Evolutionary conservation across 2,797 vertebrate genomes (phyloP).

Genomic region (Sebastes cheni): DNA sequence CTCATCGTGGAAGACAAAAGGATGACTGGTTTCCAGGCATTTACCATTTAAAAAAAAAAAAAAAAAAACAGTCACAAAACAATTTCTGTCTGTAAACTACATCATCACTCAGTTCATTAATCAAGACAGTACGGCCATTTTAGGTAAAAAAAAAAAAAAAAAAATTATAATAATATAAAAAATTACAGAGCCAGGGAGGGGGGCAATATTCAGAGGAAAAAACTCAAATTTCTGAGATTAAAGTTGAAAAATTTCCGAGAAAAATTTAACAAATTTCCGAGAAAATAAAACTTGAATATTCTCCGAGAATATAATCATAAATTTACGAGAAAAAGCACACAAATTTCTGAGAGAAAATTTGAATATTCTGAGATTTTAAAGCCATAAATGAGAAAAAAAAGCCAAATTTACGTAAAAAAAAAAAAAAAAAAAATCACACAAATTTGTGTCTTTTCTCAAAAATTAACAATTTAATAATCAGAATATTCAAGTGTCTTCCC

Average conservation of each 20-base stretch:
- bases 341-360: too few relatives aligned
- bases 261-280: background rate
- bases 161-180: background rate
- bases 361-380: too few relatives aligned
- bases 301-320: background rate
- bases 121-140: slow-evolving; percentile 77
- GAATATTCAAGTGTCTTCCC: too few relatives aligned
- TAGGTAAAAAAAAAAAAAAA: background rate
- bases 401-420: too few relatives aligned
- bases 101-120: slow-evolving; percentile 88
- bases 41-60: slow-evolving; percentile 45
- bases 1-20: slow-evolving; percentile 73
- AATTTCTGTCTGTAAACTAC: slow-evolving; percentile 89
- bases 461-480: too few relatives aligned
- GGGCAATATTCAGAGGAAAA: background rate
- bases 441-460: too few relatives aligned
- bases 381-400: too few relatives aligned
- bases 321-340: too few relatives aligned
- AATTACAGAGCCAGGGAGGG: background rate
- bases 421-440: too few relatives aligned
- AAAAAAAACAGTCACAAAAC: slow-evolving; percentile 76
- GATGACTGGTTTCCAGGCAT: slow-evolving; percentile 88
- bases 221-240: background rate
- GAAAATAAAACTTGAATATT: too few relatives aligned
- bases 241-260: background rate